Base-by-base conservation (phyloP, 2,797 vertebrate genomes). In the Sebastes nivosus region DNA sequence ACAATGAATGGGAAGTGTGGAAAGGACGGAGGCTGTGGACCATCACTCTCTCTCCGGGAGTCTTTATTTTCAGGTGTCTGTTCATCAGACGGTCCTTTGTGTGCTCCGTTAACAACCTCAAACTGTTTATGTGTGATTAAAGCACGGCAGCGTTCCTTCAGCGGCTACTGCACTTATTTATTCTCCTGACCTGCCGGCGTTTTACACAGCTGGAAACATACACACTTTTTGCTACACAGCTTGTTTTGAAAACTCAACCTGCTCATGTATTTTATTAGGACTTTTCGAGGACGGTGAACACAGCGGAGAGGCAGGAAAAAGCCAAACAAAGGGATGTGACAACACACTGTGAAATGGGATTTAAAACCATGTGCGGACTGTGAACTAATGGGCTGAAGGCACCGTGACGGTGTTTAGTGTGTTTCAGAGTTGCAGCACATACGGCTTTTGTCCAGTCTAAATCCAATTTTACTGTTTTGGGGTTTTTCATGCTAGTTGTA, bases 331-430 rank as follows among this genome's bases (percentile, higher is more conserved):
- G 59, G 72, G 80, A 83, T 76, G 81, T 83, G 89, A 92, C 82
- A 92, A 80, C 74, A 59, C 27, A 54, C 83, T 90, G 92, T 93
- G 91, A 94, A 94, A 94, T 91, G 86, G 91, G 92, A 94, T 94
- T 93, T 85, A 88, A 91, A 88, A 78, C 79, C 88, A 86, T 91
- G 88, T 82, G 87, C 36, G 72, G 73, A 32, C 80, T 85, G 83
- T 58, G 83, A 82, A 79, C 85, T 89, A 89, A 94, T 83, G 58
- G 89, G 83, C 83, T 89, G 86, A 87, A 81, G 82, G 82, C 81
- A 88, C 87, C 82, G 54, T 89, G 85, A 86, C 86, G 59, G 82
- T 77, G 77, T 89, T 83, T 61, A 67, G 85, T 60, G 71, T 85
- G 64, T 88, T 86, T 84, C 72, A 70, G 75, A 75, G 88, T 14